Conservation (phyloP, 2,888 invertebrate species). For the Mesochorus sp. region DNA sequence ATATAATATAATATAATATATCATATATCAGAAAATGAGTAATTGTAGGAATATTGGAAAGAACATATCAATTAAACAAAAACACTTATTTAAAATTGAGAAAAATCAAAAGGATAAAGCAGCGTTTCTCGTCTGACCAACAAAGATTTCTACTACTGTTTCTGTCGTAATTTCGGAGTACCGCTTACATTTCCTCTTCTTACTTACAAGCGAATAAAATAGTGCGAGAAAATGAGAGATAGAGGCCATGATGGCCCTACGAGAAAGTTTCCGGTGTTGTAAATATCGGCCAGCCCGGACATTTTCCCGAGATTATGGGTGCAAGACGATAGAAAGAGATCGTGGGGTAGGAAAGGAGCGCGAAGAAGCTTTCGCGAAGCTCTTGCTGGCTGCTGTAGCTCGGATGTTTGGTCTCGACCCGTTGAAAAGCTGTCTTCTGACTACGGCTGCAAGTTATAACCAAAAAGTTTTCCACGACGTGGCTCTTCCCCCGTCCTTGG, state of each 20-base stretch:
- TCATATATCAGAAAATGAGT: too few relatives aligned
- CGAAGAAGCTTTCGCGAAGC: conserved; percentile 32
- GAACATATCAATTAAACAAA: too few relatives aligned
- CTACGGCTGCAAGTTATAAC: conserved; percentile 33
- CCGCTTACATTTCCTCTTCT: neutral
- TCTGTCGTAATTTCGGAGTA: conserved; percentile 29
- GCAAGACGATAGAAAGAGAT: neutral
- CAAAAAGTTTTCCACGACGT: conserved; percentile 48
- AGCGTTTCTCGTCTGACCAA: conserved; percentile 6
- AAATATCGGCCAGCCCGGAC: conserved; percentile 55
- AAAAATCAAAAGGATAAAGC: neutral
- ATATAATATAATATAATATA: too few relatives aligned
- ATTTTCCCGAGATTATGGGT: conserved; percentile 55
- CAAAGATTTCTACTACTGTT: conserved; percentile 21
- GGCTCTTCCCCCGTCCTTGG: neutral
- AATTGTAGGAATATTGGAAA: too few relatives aligned
- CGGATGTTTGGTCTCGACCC: conserved; percentile 43
- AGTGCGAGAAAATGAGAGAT: conserved; percentile 18
- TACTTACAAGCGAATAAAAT: conserved; percentile 1
- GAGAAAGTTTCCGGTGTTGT: conserved; percentile 48
- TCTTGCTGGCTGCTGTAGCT: conserved; percentile 37
- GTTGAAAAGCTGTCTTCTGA: conserved; percentile 50
- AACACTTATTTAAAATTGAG: too few relatives aligned
- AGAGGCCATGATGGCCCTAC: conserved; percentile 13
- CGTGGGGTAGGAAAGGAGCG: neutral